A percentile compares a stretch with the other conserved stretches of the same genome.
These are phyloP conservation scores for Neotoxoptera formosana DNA, from an alignment of 1,140 invertebrate species.

Conservation along the genomic window DNA sequence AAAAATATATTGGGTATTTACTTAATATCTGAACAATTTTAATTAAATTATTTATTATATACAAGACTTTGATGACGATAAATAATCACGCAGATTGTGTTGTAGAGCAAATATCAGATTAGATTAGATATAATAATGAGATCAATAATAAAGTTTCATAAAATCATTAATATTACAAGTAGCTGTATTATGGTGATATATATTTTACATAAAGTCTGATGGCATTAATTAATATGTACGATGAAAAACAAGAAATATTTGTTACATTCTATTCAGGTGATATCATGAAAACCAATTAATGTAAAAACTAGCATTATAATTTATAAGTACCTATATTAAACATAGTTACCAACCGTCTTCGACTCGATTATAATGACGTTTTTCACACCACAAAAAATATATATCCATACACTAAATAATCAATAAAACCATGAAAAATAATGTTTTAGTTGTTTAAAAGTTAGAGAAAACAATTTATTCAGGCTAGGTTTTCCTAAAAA, in stretches of 20 bases:
- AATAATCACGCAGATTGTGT: background rate
- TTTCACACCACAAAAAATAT: background rate
- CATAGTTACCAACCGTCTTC: background rate
- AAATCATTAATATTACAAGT: background rate
- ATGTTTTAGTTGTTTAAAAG: too few relatives aligned
- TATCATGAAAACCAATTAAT: background rate
- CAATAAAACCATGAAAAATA: background rate
- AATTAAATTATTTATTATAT: background rate
- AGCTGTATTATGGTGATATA: background rate
- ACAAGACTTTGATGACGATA: background rate
- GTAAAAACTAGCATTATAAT: background rate
- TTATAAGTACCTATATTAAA: background rate
- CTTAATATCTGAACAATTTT: background rate
- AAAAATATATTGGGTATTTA: background rate
- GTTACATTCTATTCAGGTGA: background rate
- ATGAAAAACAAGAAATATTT: background rate
- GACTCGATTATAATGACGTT: background rate
- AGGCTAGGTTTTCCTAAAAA: too few relatives aligned
- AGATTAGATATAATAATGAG: background rate
- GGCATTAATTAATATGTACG: background rate
- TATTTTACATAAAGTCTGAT: background rate
- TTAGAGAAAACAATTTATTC: too few relatives aligned
- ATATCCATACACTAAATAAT: background rate
- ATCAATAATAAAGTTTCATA: background rate
- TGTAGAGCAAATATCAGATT: background rate